These are phyloP conservation scores for Leptopilina myrica DNA, from an alignment of 2,888 invertebrate species.

Conservation along the genomic window DNA sequence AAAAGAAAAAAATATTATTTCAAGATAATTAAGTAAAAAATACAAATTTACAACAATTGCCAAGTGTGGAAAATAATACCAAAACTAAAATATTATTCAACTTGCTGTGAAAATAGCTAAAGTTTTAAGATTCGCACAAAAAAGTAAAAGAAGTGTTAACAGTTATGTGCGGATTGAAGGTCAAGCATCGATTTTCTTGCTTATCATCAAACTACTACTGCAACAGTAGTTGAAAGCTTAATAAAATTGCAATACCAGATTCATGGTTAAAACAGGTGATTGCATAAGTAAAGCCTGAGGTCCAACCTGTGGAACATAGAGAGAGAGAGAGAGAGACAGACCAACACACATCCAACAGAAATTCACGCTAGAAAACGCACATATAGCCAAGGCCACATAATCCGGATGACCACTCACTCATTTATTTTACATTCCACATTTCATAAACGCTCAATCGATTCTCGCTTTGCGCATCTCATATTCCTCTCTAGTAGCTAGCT, in stretches of 20 bases:
- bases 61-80: too few relatives aligned
- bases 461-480: conserved; percentile 10
- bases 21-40: too few relatives aligned
- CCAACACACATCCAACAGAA: conserved; percentile 11
- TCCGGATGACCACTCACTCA: conserved; percentile 57
- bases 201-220: background rate
- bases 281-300: conserved; percentile 47
- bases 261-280: conserved; percentile 44
- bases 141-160: background rate
- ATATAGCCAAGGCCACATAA: conserved; percentile 63
- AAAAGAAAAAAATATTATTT: too few relatives aligned
- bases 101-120: background rate
- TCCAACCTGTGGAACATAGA: conserved; percentile 53
- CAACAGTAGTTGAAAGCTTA: background rate
- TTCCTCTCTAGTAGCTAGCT: background rate
- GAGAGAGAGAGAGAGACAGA: too few relatives aligned
- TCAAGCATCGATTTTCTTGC: background rate
- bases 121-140: background rate
- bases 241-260: conserved; percentile 39
- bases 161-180: background rate
- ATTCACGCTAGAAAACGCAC: conserved; percentile 40
- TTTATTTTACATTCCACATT: conserved; percentile 65
- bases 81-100: too few relatives aligned
- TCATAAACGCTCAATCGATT: conserved; percentile 57
- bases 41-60: too few relatives aligned